These are phyloP conservation scores for Myopa testacea DNA, from an alignment of 2,888 invertebrate genomes.

Conservation along the genomic window DNA sequence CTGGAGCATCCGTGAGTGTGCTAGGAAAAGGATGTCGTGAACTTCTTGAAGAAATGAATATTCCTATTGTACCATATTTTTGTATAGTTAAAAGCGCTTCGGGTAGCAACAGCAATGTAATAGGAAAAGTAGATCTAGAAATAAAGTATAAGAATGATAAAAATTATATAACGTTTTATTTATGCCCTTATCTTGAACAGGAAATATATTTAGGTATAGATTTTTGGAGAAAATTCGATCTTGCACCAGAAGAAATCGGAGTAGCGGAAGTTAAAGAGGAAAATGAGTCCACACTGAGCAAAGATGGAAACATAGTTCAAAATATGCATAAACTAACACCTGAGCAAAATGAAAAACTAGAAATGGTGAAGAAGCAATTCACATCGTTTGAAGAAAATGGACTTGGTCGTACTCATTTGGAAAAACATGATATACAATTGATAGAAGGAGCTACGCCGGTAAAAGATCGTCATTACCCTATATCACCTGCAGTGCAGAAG, in stretches of 20 bases:
- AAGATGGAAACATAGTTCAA: neutral
- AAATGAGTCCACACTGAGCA: neutral
- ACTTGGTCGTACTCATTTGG: too few relatives aligned
- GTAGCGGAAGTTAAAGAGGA: neutral
- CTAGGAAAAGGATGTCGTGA: slow-evolving; percentile 22
- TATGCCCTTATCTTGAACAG: neutral
- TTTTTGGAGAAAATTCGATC: slow-evolving; percentile 5
- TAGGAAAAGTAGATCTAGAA: neutral
- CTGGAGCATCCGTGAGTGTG: slow-evolving; percentile 34
- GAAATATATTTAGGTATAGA: slow-evolving; percentile 7
- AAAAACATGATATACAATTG: too few relatives aligned
- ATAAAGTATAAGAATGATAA: neutral
- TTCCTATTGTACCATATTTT: neutral
- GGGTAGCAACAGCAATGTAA: neutral
- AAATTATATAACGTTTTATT: neutral
- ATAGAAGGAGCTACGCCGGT: too few relatives aligned
- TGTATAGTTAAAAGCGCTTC: neutral
- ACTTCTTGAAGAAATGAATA: neutral
- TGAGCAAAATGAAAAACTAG: slow-evolving; percentile 12
- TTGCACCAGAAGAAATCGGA: neutral
- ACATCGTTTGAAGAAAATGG: too few relatives aligned
- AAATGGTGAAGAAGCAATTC: neutral
- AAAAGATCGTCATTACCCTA: neutral
- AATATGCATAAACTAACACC: slow-evolving; percentile 1
- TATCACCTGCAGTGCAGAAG: too few relatives aligned